Base-by-base conservation (phyloP, 2,888 invertebrate genomes). In the Spodoptera littoralis region DNA sequence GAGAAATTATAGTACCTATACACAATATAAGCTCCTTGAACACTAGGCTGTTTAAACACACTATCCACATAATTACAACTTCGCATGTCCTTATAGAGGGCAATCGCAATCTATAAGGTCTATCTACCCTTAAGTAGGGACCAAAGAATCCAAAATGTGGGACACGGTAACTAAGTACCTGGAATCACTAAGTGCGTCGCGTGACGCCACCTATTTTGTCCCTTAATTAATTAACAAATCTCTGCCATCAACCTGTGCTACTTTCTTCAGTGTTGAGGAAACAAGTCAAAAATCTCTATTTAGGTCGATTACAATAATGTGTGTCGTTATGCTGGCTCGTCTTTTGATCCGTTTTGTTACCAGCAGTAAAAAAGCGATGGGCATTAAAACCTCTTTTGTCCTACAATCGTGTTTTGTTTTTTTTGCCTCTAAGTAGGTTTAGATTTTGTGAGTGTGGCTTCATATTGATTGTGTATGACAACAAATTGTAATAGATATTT, bases 161-260 rank as follows among this genome's bases (percentile, higher is more conserved):
- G 85, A 65, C 90, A 83, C 67, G 58, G 77, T 12, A 44, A 43
- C 52, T 54, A 82, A 88, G 81, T 79, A 84, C 81, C 80, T 77
- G 78, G 82, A 84, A 84, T 79, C 78, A 77, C 76, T 82, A 80
- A 83, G 56, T 70, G 76, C 79, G 72, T 92, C 82, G 89, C 92
- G 93, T 93, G 92, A 87, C 90, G 76, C 55, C 62, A 70, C 81
- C 90, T 86, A 90, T 89, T 88, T 71, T 84, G 82, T 85, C 84
- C 83, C 79, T 84, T 90, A 91, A 92, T 92, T 91, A 92, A 92
- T 92, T 88, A 89, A 86, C 85, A 85, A 91, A 91, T 88, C 87
- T 85, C 87, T 79, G 84, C 80, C 86, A 90, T 92, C 92, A 91
- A 83, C 85, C 85, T 86, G 90, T 77, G 84, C 89, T 82, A 90